Evolutionary conservation across 2,888 invertebrate species (phyloP).

Genomic region (Yponomeuta evonymella): DNA sequence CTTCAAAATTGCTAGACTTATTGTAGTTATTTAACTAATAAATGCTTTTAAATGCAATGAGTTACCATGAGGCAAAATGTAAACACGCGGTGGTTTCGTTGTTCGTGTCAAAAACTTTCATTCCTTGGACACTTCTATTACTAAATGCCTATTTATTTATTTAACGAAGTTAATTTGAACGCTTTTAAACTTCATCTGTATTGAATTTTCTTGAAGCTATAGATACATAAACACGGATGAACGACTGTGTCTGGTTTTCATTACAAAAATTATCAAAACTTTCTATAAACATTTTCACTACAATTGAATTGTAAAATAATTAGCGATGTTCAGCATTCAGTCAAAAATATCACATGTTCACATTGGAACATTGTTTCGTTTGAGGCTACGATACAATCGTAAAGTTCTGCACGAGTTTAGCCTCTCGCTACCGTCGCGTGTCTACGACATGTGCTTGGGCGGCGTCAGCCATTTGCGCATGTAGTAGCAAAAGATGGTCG

Average conservation of each 20-base stretch:
- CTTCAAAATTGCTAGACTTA: conserved; percentile 11
- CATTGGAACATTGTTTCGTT: conserved; percentile 14
- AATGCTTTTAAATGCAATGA: conserved; percentile 59
- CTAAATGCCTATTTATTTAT: not conserved
- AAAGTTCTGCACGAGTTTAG: not conserved
- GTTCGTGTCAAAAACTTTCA: conserved; percentile 11
- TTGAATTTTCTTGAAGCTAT: not conserved
- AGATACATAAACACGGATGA: too few relatives aligned
- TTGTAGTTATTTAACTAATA: conserved; percentile 23
- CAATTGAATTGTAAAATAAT: not conserved
- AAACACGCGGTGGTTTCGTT: conserved; percentile 60
- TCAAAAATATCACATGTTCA: conserved; percentile 18
- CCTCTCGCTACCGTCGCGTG: not conserved
- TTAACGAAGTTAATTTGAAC: not conserved
- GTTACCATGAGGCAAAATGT: conserved; percentile 60
- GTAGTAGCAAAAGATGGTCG: conserved; percentile 94
- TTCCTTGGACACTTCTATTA: not conserved
- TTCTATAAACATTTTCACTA: not conserved
- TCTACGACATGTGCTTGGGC: conserved; percentile 83
- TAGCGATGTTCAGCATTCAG: conserved; percentile 12
- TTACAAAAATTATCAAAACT: not conserved
- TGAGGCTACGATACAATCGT: not conserved
- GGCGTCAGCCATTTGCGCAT: conserved; percentile 94
- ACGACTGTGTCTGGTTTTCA: not conserved
- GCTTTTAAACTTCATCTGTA: conserved; percentile 20